A percentile compares a stretch with the other conserved stretches of the same genome.
Conservation (phyloP, 2,888 invertebrate genomes). For the Pristionchus maxplancki region DNA sequence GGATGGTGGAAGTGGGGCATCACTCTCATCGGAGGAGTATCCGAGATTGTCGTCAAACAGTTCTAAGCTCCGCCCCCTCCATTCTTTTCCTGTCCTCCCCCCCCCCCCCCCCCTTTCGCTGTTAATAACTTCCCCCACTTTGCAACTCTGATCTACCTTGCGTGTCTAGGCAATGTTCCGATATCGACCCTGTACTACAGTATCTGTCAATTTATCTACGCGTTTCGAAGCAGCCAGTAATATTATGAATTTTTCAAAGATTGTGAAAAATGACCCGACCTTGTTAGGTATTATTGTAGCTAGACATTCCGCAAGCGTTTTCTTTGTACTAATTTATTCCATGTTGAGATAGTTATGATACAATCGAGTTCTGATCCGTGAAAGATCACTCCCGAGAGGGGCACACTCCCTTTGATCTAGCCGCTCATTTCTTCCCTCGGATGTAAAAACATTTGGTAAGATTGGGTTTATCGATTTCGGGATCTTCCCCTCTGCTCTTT, state of each 20-base stretch:
- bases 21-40: constrained; percentile 72
- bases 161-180: constrained; percentile 30
- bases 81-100: neutral
- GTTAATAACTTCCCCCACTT: neutral
- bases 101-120: neutral
- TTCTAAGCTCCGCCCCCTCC: constrained; percentile 53
- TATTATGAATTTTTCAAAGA: neutral
- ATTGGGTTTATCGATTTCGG: neutral
- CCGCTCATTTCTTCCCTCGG: too few species aligned
- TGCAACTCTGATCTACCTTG: constrained; percentile 36
- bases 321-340: constrained; percentile 26
- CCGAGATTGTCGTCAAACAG: constrained; percentile 66
- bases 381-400: too few species aligned
- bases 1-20: constrained; percentile 73
- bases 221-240: constrained; percentile 31
- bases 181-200: constrained; percentile 3
- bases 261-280: neutral
- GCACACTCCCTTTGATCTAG: too few species aligned
- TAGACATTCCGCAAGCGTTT: constrained; percentile 13
- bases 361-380: neutral
- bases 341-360: constrained; percentile 26
- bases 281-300: constrained; percentile 28
- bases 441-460: too few species aligned
- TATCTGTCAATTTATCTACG: neutral
- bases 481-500: neutral